A percentile compares a stretch with the other conserved stretches of the same genome.
These are phyloP conservation scores for Sebastes itinus DNA, from an alignment of 2,797 vertebrate genomes.

Conservation along the genomic window DNA sequence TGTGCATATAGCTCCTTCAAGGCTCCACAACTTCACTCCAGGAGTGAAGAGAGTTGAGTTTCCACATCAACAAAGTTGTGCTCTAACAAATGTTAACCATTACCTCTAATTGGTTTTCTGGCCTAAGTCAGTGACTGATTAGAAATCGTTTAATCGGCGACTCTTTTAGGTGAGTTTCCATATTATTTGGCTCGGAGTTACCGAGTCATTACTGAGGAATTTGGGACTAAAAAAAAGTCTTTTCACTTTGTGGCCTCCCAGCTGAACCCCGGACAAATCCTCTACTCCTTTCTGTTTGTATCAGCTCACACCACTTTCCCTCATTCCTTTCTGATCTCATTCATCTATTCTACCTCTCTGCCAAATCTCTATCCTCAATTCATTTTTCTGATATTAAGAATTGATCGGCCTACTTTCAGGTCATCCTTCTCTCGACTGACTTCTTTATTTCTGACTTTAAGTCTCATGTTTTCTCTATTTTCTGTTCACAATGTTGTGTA, in stretches of 20 bases:
- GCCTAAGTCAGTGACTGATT: not conserved
- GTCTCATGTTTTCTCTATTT: not conserved
- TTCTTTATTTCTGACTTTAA: conserved; percentile 7
- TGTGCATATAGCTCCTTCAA: not conserved
- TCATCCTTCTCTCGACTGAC: not conserved
- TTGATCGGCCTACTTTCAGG: conserved; percentile 18
- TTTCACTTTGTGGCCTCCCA: not conserved
- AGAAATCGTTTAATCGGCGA: conserved; percentile 8
- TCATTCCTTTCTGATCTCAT: conserved; percentile 19
- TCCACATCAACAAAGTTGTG: not conserved
- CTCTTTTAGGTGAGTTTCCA: not conserved
- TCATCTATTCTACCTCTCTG: conserved; percentile 8
- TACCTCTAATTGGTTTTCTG: conserved; percentile 30
- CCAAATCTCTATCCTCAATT: conserved; percentile 24
- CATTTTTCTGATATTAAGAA: conserved; percentile 13
- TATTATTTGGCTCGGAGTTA: conserved; percentile 35
- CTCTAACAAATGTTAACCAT: conserved; percentile 8
- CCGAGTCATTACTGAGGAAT: not conserved
- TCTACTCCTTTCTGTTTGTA: not conserved
- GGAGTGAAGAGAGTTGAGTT: not conserved
- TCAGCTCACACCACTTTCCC: not conserved
- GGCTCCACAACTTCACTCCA: not conserved
- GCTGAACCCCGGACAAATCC: not conserved
- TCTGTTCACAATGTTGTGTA: not conserved
- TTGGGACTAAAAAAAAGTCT: too few relatives aligned